Evolutionary conservation across 1,140 invertebrate genomes (phyloP).

Genomic region (Dufourea novaeangliae): DNA sequence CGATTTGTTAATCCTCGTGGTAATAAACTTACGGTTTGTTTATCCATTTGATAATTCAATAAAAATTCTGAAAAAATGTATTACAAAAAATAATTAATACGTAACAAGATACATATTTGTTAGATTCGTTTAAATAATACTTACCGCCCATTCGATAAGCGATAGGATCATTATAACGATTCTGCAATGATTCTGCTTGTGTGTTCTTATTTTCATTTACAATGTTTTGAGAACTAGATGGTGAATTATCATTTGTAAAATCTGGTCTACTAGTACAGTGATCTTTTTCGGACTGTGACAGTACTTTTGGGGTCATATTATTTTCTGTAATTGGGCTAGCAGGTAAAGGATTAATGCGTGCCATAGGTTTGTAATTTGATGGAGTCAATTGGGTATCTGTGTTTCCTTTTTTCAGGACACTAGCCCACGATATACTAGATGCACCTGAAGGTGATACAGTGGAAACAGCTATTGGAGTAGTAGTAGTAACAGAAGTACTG

Average conservation of each 20-base stretch:
- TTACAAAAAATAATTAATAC: constrained; percentile 20
- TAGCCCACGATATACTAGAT: constrained; percentile 52
- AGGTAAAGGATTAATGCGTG: constrained; percentile 58
- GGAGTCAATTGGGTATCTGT: constrained; percentile 30
- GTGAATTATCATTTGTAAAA: constrained; percentile 27
- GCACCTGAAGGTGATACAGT: constrained; percentile 20
- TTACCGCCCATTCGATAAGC: constrained; percentile 86
- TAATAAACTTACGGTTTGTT: constrained; percentile 87
- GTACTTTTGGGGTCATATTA: constrained; percentile 29
- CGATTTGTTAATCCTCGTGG: constrained; percentile 94
- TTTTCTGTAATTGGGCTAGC: constrained; percentile 39
- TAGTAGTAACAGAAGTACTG: constrained; percentile 12
- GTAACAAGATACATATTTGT: constrained; percentile 14
- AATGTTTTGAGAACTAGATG: constrained; percentile 18
- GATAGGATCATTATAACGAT: constrained; percentile 83
- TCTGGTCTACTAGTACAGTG: constrained; percentile 19
- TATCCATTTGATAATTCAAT: constrained; percentile 87
- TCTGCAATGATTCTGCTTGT: constrained; percentile 53
- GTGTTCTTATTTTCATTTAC: constrained; percentile 30
- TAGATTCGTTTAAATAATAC: constrained; percentile 44
- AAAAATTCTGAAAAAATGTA: constrained; percentile 86
- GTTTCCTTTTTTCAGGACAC: constrained; percentile 61
- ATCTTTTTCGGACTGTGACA: constrained; percentile 42
- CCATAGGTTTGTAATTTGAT: constrained; percentile 58
- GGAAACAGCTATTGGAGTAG: not conserved